A percentile compares a stretch with the other conserved stretches of the same genome.
Conservation (phyloP, 2,797 vertebrate genomes). For the Brachyrhaphis roseni region DNA sequence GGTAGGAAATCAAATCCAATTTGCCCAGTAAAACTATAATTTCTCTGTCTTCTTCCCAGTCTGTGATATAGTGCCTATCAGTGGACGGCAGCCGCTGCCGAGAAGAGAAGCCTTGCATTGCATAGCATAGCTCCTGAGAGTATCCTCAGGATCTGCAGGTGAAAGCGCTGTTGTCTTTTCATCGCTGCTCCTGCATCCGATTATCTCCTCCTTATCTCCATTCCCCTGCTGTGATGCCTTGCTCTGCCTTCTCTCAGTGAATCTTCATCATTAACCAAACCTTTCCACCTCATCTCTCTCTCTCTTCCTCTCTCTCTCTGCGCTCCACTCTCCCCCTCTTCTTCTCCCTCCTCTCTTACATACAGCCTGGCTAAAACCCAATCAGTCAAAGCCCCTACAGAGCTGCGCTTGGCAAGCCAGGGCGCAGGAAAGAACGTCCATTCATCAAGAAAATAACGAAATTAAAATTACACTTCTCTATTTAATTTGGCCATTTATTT, state of each 20-base stretch:
- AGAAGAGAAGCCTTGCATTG: slow-evolving; percentile 16
- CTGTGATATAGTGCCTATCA: slow-evolving; percentile 4
- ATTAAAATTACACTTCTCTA: slow-evolving; percentile 83
- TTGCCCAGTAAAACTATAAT: background rate
- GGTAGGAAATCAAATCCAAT: background rate
- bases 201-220: slow-evolving; percentile 62
- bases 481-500: slow-evolving; percentile 84
- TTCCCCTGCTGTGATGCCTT: slow-evolving; percentile 50
- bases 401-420: slow-evolving; percentile 71
- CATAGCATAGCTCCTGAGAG: slow-evolving; percentile 26
- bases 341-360: slow-evolving; percentile 43
- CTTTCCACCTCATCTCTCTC: slow-evolving; percentile 52
- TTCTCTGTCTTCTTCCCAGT: background rate
- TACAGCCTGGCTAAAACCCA: slow-evolving; percentile 75
- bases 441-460: slow-evolving; percentile 84
- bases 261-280: slow-evolving; percentile 69
- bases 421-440: slow-evolving; percentile 70
- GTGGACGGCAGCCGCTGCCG: slow-evolving; percentile 23
- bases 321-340: slow-evolving; percentile 9
- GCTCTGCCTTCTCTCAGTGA: slow-evolving; percentile 49
- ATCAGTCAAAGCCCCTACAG: slow-evolving; percentile 78
- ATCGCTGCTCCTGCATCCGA: slow-evolving; percentile 36
- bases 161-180: slow-evolving; percentile 31
- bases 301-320: slow-evolving; percentile 5
- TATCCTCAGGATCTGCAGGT: slow-evolving; percentile 23